Conservation (phyloP, 2,797 vertebrate species). For the Pseudochaenichthys georgianus region DNA sequence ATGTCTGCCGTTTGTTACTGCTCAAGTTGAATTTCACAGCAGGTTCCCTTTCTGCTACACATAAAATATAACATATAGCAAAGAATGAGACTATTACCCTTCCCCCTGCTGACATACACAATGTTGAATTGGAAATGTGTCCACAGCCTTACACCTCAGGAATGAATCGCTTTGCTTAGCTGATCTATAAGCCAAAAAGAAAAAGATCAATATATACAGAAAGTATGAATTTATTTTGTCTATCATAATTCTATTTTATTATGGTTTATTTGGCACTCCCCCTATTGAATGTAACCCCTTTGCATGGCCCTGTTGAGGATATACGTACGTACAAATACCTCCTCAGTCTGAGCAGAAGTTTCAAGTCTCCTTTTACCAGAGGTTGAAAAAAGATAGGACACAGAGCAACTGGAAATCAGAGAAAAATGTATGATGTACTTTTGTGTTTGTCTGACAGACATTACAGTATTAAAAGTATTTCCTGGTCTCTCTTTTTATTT, state of each 20-base stretch:
- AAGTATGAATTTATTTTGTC: constrained; percentile 80
- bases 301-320: constrained; percentile 50
- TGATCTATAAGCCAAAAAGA: constrained; percentile 70
- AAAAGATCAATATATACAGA: constrained; percentile 65
- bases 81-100: constrained; percentile 10
- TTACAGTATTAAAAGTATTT: constrained; percentile 67
- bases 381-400: constrained; percentile 41
- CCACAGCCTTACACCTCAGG: constrained; percentile 78
- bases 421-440: constrained; percentile 31
- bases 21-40: constrained; percentile 4
- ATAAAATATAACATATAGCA: constrained; percentile 21
- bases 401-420: constrained; percentile 53
- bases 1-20: constrained; percentile 21
- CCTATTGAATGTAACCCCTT: constrained; percentile 67
- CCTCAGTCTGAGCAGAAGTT: constrained; percentile 32
- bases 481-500: constrained; percentile 31
- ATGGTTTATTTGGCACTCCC: constrained; percentile 71
- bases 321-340: constrained; percentile 14
- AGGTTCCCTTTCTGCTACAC: background rate
- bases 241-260: constrained; percentile 83
- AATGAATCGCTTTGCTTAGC: constrained; percentile 72
- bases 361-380: constrained; percentile 30
- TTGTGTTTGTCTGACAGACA: constrained; percentile 58
- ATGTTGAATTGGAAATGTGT: constrained; percentile 14
- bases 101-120: constrained; percentile 4